These are phyloP conservation scores for Leptinotarsa lineolata DNA, from an alignment of 1,140 invertebrate species.

Conservation along the genomic window DNA sequence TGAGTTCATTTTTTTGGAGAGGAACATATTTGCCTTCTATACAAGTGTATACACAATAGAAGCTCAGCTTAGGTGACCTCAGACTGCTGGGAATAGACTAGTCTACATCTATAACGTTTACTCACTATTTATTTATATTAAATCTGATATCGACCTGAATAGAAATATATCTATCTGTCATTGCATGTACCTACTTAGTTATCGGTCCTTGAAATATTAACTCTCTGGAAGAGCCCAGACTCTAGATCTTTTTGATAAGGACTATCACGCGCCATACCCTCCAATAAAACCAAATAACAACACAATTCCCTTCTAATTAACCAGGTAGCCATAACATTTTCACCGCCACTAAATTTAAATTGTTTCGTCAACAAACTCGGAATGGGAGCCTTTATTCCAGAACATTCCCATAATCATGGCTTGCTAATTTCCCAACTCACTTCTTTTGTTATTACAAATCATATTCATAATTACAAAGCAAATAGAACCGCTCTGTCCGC, in stretches of 20 bases:
- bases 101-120: no score
- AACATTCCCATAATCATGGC: slow-evolving; percentile 50
- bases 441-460: slow-evolving; percentile 57
- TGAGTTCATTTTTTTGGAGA: no score
- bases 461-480: slow-evolving; percentile 58
- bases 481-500: slow-evolving; percentile 46
- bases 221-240: neutral
- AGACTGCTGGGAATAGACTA: no score
- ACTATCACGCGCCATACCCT: slow-evolving; percentile 31
- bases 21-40: no score
- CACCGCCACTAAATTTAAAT: slow-evolving; percentile 55
- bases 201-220: no score
- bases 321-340: slow-evolving; percentile 48
- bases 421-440: slow-evolving; percentile 54
- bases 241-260: slow-evolving; percentile 29
- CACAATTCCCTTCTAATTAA: slow-evolving; percentile 46
- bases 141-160: no score
- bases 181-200: no score
- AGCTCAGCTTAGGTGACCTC: no score
- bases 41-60: no score
- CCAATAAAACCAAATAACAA: slow-evolving; percentile 38
- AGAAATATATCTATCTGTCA: no score
- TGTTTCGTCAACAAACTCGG: slow-evolving; percentile 48
- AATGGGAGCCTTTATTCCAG: slow-evolving; percentile 49
- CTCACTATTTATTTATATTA: no score